Percentiles rank a stretch among this genome's conserved stretches.
Evolutionary conservation across 2,888 invertebrate genomes (phyloP).

Genomic region (Teleogryllus oceanicus): DNA sequence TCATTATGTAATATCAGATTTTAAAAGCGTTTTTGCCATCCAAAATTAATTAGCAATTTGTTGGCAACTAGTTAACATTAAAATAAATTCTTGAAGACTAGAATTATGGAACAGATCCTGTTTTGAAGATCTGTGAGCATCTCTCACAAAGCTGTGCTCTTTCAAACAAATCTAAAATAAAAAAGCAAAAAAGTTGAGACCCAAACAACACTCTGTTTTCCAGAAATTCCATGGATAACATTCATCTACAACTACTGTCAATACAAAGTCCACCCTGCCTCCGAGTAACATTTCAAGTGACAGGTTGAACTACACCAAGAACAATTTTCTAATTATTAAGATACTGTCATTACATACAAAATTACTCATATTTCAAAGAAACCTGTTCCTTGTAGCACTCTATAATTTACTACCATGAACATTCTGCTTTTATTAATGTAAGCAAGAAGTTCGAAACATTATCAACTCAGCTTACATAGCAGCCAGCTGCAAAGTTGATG

Average conservation of each 20-base stretch:
- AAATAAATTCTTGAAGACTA: slow-evolving; percentile 2
- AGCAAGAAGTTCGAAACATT: not conserved
- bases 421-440: not conserved
- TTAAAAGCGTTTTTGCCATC: not conserved
- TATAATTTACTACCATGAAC: not conserved
- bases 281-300: not conserved
- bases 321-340: slow-evolving; percentile 18
- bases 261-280: slow-evolving; percentile 1
- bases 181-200: no score
- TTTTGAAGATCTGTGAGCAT: not conserved
- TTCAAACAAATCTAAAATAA: not conserved
- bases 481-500: slow-evolving; percentile 4
- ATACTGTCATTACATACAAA: slow-evolving; percentile 10
- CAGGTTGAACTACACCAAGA: slow-evolving; percentile 4
- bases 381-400: slow-evolving; percentile 10
- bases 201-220: not conserved
- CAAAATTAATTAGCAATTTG: not conserved
- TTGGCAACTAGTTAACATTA: not conserved
- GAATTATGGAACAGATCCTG: not conserved
- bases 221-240: slow-evolving; percentile 18
- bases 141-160: not conserved
- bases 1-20: not conserved
- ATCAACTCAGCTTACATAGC: not conserved
- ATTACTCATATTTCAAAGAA: slow-evolving; percentile 11
- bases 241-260: not conserved